Conservation (phyloP, 2,888 invertebrate species). For the Pachliopta kotzebuea region DNA sequence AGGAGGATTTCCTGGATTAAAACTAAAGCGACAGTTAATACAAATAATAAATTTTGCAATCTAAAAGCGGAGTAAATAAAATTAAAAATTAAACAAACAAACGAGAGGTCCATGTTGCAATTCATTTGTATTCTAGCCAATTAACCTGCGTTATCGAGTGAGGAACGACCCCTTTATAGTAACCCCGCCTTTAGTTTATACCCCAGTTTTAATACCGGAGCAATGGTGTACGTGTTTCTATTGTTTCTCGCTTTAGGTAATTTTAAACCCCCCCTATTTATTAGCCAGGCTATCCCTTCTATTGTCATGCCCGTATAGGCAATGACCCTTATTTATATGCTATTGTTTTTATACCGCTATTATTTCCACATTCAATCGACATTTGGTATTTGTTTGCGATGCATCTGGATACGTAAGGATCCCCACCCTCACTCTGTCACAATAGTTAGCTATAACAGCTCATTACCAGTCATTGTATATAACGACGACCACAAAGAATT, state of each 20-base stretch:
- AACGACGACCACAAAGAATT: not conserved
- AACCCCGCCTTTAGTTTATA: slow-evolving; percentile 51
- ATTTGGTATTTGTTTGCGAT: slow-evolving; percentile 17
- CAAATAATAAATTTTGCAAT: not conserved
- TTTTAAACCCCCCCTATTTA: slow-evolving; percentile 30
- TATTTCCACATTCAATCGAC: slow-evolving; percentile 25
- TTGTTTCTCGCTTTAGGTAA: slow-evolving; percentile 37
- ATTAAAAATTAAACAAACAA: not conserved
- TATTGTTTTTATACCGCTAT: slow-evolving; percentile 24
- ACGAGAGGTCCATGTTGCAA: slow-evolving; percentile 9
- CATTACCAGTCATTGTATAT: not conserved
- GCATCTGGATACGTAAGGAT: slow-evolving; percentile 15
- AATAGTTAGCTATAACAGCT: not conserved
- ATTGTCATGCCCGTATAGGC: slow-evolving; percentile 29
- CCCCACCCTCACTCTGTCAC: not conserved
- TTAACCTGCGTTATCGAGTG: slow-evolving; percentile 51
- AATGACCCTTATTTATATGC: slow-evolving; percentile 29
- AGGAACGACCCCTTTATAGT: slow-evolving; percentile 51
- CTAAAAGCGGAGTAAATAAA: not conserved
- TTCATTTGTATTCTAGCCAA: slow-evolving; percentile 47
- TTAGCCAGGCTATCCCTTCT: slow-evolving; percentile 28
- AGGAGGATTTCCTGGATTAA: no score
- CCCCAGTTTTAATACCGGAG: slow-evolving; percentile 27
- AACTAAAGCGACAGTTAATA: not conserved
- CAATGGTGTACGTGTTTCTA: slow-evolving; percentile 31